Percentiles rank a stretch among this genome's conserved stretches.
phyloP scores from a whole-genome alignment of 2,797 vertebrate genomes.

The Pelodytes ibericus region DNA sequence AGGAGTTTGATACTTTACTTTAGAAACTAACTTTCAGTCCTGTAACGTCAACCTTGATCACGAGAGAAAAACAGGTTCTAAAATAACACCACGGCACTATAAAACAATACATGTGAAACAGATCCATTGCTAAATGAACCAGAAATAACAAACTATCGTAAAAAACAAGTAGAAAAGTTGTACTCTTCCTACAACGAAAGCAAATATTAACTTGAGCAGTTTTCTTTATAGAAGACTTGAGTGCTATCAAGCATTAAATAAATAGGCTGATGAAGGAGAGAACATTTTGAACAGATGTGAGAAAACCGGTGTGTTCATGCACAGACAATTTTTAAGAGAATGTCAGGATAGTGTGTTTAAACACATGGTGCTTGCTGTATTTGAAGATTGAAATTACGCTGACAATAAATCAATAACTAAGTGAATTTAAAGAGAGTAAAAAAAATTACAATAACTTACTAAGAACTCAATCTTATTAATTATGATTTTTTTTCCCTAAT shows the following conservation, averaged over 20 bases:
- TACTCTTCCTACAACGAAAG: too few relatives aligned
- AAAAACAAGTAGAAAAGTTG: too few relatives aligned
- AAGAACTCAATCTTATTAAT: constrained; percentile 32
- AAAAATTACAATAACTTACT: constrained; percentile 42
- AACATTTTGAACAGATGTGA: constrained; percentile 34
- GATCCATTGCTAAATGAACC: too few relatives aligned
- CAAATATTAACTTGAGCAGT: too few relatives aligned
- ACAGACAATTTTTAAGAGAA: constrained; percentile 30
- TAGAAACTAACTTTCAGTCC: too few relatives aligned
- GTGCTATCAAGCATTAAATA: background rate
- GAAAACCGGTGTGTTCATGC: constrained; percentile 4
- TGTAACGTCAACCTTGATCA: too few relatives aligned
- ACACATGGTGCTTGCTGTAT: constrained; percentile 16
- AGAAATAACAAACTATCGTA: too few relatives aligned
- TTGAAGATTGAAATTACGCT: background rate
- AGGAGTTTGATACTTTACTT: too few relatives aligned
- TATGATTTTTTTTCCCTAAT: constrained; percentile 36
- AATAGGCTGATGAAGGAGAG: constrained; percentile 9
- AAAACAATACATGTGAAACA: too few relatives aligned
- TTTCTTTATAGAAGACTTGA: background rate
- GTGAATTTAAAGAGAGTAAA: constrained; percentile 14
- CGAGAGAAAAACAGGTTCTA: too few relatives aligned
- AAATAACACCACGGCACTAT: too few relatives aligned
- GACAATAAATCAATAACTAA: background rate
- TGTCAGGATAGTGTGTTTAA: background rate